Evolutionary conservation across 2,113 vertebrate species (phyloP), one percentile per base, ranked within the genome.

Genomic region (Catharus minimus): DNA sequence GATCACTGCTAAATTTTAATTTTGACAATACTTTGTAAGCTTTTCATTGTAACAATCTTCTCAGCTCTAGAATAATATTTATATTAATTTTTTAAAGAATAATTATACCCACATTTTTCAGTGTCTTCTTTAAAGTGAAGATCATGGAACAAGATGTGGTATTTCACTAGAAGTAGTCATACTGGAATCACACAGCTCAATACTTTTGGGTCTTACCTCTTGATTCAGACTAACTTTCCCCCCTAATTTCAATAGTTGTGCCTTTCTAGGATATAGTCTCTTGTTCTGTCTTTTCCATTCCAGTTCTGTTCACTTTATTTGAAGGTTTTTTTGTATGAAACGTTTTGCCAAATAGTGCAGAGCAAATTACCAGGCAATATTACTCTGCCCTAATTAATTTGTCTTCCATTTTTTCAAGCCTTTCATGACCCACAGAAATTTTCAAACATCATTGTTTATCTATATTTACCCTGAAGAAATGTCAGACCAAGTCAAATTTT

Each of bases 21-120:
- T 89, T 87, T 82, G 5, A 11, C 7, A 44, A 11, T 66, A 39
- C 3, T 9, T 62, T 58, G 9, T 23, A 60, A 60, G 5, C 3
- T 38, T 65, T 73, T 73, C 9, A 32, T 62, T 69, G 15, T 44
- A 74, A 58, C 13, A 41, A 11, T 21, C 1, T 82, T 87, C 71
- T 64, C 38, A 39, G 6, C 7, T 27, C 22, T 33, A 43, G 17
- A 58, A 87, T 50, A 1, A 33, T 46, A 69, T 60, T 69, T 32
- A n/a, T 32, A 4, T 3, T 36, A 4, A 43, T 30, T 74, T 43
- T 18, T 15, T 1, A 2, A 69, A 62, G 46, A 68, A 33, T 0
- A 43, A 27, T 13, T 9, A 21, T 30, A 3, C 1, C 1, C 2
- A 4, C 7, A 36, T 24, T 87, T 79, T 82, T 69, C 27, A n/a